A percentile compares a stretch with the other conserved stretches of the same genome.
Evolutionary conservation across 2,797 vertebrate genomes (phyloP).

Genomic region (Darevskia nairensis): DNA sequence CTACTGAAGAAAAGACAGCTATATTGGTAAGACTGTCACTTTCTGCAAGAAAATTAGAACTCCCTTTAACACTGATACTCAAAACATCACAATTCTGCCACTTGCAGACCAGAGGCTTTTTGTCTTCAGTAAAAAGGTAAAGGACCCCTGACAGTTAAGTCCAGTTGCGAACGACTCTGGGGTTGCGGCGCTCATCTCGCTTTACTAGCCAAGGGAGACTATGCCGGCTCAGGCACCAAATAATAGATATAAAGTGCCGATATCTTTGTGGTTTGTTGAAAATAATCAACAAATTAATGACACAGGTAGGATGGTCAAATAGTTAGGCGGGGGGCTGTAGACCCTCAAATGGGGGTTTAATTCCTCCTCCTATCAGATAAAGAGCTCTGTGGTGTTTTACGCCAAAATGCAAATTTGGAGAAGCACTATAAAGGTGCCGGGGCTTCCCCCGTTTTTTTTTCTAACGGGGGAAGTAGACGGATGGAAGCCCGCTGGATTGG

Average conservation of each 20-base stretch:
- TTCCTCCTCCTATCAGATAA: background rate
- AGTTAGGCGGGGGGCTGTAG: background rate
- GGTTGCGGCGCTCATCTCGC: too few species aligned
- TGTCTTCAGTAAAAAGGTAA: slow-evolving; percentile 12
- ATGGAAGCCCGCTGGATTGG: background rate
- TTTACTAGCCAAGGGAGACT: too few species aligned
- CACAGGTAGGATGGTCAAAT: background rate
- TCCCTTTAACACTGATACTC: background rate
- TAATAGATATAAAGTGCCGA: accelerated
- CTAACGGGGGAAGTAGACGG: background rate
- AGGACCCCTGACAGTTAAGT: too few species aligned
- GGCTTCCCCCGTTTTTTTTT: background rate
- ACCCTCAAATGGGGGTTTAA: accelerated
- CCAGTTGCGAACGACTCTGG: too few species aligned
- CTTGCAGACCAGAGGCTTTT: background rate
- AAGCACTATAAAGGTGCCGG: too few species aligned
- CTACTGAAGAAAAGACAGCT: background rate
- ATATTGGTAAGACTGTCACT: background rate
- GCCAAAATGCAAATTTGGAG: background rate
- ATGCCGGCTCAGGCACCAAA: accelerated
- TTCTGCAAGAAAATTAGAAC: background rate
- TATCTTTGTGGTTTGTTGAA: background rate
- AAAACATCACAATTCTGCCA: background rate
- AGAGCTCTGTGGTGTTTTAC: background rate
- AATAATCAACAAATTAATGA: background rate